Evolutionary conservation across 2,888 invertebrate species (phyloP).

Genomic region (Nasonovia ribisnigri): DNA sequence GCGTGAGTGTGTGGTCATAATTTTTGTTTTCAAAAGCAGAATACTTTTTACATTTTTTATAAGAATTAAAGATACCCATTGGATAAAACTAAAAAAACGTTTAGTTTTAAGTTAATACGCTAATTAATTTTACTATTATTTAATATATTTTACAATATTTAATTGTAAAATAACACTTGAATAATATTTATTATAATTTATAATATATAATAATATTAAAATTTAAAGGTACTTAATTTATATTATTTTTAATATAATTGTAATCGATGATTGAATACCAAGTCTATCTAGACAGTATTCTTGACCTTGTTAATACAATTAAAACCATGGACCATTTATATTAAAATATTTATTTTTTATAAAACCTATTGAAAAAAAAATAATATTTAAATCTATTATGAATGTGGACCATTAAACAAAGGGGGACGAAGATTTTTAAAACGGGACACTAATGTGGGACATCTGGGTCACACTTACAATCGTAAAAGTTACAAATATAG

Average conservation of each 20-base stretch:
- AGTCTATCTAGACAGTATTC: neutral
- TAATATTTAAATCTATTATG: too few species aligned
- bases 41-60: neutral
- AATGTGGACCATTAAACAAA: neutral
- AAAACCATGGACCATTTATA: neutral
- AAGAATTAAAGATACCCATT: neutral
- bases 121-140: neutral
- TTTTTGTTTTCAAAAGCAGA: too few species aligned
- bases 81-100: neutral
- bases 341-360: neutral
- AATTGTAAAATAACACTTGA: neutral
- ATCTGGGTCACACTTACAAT: neutral
- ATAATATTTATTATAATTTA: neutral
- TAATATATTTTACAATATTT: neutral
- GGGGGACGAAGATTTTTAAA: neutral
- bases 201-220: too few species aligned
- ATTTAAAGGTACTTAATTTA: neutral
- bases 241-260: neutral
- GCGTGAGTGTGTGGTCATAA: too few species aligned
- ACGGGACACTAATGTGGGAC: neutral
- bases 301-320: neutral
- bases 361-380: neutral
- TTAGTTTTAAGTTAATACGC: neutral
- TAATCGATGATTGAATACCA: neutral
- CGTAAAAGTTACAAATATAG: neutral